phyloP scores from a whole-genome alignment of 2,888 invertebrate genomes.

The Eupeodes luniger region DNA sequence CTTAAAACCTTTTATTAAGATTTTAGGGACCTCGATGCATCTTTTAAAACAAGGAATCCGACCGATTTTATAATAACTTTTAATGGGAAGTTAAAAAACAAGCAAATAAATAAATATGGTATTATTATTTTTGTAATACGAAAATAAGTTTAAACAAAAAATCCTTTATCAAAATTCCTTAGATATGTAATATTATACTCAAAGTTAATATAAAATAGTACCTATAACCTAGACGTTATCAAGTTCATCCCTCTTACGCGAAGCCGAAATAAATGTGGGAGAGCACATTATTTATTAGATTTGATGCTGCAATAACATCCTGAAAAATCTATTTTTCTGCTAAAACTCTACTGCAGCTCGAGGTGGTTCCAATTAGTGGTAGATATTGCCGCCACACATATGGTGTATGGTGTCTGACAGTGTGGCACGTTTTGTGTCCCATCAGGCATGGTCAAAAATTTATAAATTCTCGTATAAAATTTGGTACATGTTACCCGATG shows the following conservation, averaged over 20 bases:
- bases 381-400: slow-evolving; percentile 34
- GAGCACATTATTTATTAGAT: slow-evolving; percentile 63
- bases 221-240: not conserved
- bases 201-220: too few species aligned
- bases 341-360: not conserved
- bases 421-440: slow-evolving; percentile 61
- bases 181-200: too few species aligned
- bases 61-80: too few species aligned
- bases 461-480: slow-evolving; percentile 72
- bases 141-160: too few species aligned
- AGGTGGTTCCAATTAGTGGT: slow-evolving; percentile 62
- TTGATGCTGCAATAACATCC: slow-evolving; percentile 46
- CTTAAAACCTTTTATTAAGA: too few species aligned
- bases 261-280: slow-evolving; percentile 48
- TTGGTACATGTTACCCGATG: slow-evolving; percentile 76
- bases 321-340: slow-evolving; percentile 56
- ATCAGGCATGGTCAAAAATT: slow-evolving; percentile 67
- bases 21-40: too few species aligned
- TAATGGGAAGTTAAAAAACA: too few species aligned
- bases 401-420: not conserved
- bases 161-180: too few species aligned
- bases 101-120: too few species aligned
- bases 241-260: slow-evolving; percentile 19
- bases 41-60: too few species aligned
- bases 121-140: too few species aligned